Evolutionary conservation across 2,113 vertebrate genomes (phyloP).

Genomic region (Hassar affinis): DNA sequence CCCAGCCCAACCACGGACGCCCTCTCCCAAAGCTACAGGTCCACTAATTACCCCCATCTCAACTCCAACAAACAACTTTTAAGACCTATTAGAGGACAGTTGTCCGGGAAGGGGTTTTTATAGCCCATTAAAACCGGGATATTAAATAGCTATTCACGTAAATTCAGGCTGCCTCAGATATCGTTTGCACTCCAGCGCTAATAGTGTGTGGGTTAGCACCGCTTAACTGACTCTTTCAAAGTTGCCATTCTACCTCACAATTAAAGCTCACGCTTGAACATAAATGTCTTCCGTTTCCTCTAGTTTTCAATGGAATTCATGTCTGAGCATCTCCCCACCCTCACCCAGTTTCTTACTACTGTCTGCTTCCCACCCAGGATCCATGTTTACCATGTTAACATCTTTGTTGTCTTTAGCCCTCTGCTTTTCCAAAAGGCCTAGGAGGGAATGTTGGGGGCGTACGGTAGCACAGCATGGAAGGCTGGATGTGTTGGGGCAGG

Average conservation of each 20-base stretch:
- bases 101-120: constrained; percentile 59
- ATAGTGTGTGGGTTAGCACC: constrained; percentile 49
- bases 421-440: constrained; percentile 26
- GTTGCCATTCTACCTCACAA: constrained; percentile 47
- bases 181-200: constrained; percentile 49
- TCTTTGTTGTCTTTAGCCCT: constrained; percentile 42
- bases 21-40: constrained; percentile 56
- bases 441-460: constrained; percentile 12
- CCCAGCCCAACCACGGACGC: constrained; percentile 51
- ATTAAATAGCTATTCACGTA: constrained; percentile 60
- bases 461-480: constrained; percentile 13
- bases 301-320: constrained; percentile 49
- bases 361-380: constrained; percentile 33
- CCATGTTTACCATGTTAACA: constrained; percentile 40
- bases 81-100: constrained; percentile 60
- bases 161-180: constrained; percentile 54
- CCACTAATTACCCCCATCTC: constrained; percentile 60
- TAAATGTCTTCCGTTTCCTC: constrained; percentile 42
- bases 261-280: constrained; percentile 43
- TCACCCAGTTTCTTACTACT: constrained; percentile 26
- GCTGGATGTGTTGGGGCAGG: constrained; percentile 41
- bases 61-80: constrained; percentile 61
- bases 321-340: constrained; percentile 19
- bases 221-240: constrained; percentile 49
- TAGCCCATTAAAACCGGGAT: constrained; percentile 58